Base-by-base conservation (phyloP, 2,888 invertebrate genomes). In the Lasioglossum villosulum region DNA sequence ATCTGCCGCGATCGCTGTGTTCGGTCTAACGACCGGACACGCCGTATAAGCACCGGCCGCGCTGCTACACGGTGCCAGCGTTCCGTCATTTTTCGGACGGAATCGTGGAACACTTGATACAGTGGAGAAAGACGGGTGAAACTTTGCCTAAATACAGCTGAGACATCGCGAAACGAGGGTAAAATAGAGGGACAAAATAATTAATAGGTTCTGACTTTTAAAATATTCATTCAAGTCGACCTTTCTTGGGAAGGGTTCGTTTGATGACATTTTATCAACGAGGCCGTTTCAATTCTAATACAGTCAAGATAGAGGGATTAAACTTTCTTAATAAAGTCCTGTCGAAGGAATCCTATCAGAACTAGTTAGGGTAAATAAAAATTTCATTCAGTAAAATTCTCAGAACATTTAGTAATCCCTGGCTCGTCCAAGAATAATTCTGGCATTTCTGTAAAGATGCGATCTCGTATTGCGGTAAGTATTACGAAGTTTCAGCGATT, bases 1-100 rank as follows among this genome's bases (percentile, higher is more conserved):
- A 91, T 90, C 90, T 80, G 88, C 90, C 90, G 86, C 89, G 89
- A 90, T 90, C 90, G 89, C 75, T 59, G 84, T 80, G 84, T 80
- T 78, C 88, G 66, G 80, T 86, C 87, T 88, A 90, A 90, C 90
- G 90, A 90, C 83, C 88, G 71, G 68, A 85, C 83, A 76, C 81
- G 78, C 70, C 80, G 78, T 83, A 78, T 83, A 84, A 86, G 79
- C 84, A 79, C 68, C 66, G 27, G 66, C 19, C 34, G 19, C 66
- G 66, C 34, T 10, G 66, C 66, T 19, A 30, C 63, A 30, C 59
- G n/a, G 12, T 52, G 48, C 52, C 52, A 52, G n/a, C 52, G 52
- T 52, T 52, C 10, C 52, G 52, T 52, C 52, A 52, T 52, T 52
- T 52, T 52, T 52, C 52, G 52, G n/a, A 52, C 52, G 3, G 23